Conservation (phyloP, 2,797 vertebrate species). For the Bovichtus variegatus region DNA sequence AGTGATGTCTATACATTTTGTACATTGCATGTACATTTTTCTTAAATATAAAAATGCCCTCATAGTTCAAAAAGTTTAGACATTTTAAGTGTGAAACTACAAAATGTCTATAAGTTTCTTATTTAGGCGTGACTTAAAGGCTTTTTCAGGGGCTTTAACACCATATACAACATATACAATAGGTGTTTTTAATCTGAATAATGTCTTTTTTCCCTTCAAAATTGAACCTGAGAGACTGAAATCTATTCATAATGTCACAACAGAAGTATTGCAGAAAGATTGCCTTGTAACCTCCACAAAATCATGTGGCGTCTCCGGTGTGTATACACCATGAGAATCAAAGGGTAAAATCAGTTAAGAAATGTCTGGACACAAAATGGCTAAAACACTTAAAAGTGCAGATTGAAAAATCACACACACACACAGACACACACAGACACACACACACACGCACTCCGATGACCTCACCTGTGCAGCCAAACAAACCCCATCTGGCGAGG, state of each 20-base stretch:
- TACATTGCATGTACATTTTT: not conserved
- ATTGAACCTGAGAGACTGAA: not conserved
- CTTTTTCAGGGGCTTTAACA: too few species aligned
- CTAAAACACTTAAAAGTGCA: too few species aligned
- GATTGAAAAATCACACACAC: too few species aligned
- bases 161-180: not conserved
- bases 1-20: not conserved
- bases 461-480: conserved; percentile 69
- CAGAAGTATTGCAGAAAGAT: not conserved
- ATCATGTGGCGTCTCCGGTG: not conserved
- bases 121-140: too few species aligned
- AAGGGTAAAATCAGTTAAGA: not conserved
- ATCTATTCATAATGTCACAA: not conserved
- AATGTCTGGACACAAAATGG: too few species aligned
- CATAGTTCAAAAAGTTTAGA: too few species aligned
- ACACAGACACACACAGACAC: not conserved
- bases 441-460: conserved; percentile 27
- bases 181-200: not conserved
- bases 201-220: not conserved
- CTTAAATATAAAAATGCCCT: too few species aligned
- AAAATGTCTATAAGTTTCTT: too few species aligned
- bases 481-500: conserved; percentile 77
- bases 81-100: too few species aligned
- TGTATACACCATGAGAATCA: not conserved
- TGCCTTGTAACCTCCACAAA: not conserved